Evolutionary conservation across 2,797 vertebrate genomes (phyloP).

Genomic region (Threskiornis aethiopicus): DNA sequence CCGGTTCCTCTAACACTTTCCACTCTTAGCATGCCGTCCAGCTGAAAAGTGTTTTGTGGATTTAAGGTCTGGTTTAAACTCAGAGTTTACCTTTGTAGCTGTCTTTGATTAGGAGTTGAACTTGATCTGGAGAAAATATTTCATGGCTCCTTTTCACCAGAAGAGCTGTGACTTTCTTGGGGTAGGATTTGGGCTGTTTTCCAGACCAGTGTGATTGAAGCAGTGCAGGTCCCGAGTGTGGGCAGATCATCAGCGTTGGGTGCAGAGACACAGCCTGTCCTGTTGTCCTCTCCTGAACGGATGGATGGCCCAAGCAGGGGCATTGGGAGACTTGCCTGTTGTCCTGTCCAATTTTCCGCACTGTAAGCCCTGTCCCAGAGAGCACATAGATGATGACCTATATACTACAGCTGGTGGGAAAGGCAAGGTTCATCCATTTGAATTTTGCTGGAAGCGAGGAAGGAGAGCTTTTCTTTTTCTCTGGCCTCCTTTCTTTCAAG

Average conservation of each 20-base stretch:
- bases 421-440: not conserved
- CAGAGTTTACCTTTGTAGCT: not conserved
- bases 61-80: not conserved
- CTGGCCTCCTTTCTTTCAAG: not conserved
- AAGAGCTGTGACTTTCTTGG: not conserved
- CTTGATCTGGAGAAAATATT: not conserved
- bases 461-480: not conserved
- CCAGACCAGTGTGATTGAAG: not conserved
- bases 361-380: not conserved
- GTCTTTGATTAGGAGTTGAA: slow-evolving; percentile 17
- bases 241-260: fast-evolving
- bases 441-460: not conserved
- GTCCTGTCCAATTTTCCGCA: not conserved
- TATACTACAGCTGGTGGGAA: not conserved
- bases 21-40: fast-evolving
- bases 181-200: not conserved
- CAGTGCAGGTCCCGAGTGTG: not conserved
- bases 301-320: not conserved
- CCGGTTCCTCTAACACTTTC: not conserved
- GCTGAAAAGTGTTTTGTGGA: not conserved
- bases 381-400: not conserved
- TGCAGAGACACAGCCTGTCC: not conserved
- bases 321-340: fast-evolving
- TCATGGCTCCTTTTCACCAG: not conserved
- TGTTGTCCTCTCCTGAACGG: not conserved